Evolutionary conservation across 2,797 vertebrate species (phyloP).

Genomic region (Phalanger gymnotis): DNA sequence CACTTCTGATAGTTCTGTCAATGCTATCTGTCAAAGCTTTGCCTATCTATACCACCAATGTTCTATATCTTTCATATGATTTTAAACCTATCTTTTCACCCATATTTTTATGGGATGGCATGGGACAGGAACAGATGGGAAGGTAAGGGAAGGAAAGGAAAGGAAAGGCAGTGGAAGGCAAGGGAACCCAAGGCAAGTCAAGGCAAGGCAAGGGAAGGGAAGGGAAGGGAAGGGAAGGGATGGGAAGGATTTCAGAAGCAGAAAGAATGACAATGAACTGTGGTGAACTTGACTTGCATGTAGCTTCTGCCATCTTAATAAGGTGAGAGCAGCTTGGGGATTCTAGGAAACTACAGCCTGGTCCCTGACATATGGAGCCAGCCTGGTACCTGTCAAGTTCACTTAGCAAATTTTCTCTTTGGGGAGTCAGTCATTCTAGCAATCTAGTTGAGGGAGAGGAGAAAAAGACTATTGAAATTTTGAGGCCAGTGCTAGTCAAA

Average conservation of each 20-base stretch:
- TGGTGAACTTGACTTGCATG: constrained; percentile 84
- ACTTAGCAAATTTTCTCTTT: constrained; percentile 89
- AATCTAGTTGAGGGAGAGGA: constrained; percentile 81
- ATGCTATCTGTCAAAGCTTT: background rate
- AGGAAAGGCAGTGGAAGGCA: no score
- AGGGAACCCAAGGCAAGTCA: no score
- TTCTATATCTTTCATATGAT: background rate
- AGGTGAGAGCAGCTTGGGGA: constrained; percentile 86
- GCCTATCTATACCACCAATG: background rate
- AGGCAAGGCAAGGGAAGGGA: background rate
- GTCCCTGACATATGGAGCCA: constrained; percentile 89
- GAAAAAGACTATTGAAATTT: constrained; percentile 80
- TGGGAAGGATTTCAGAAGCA: constrained; percentile 69
- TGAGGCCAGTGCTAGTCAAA: constrained; percentile 82
- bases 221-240: background rate
- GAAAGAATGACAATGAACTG: constrained; percentile 80
- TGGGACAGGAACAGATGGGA: constrained; percentile 45
- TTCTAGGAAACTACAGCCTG: constrained; percentile 80
- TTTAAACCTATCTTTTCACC: background rate
- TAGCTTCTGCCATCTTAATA: constrained; percentile 88
- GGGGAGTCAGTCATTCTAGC: constrained; percentile 86
- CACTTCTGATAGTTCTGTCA: background rate
- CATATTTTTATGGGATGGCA: background rate
- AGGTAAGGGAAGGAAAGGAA: constrained; percentile 34
- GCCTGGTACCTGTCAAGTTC: constrained; percentile 91